Conservation (phyloP, 2,113 vertebrate species). For the Tetraodon nigroviridis region DNA sequence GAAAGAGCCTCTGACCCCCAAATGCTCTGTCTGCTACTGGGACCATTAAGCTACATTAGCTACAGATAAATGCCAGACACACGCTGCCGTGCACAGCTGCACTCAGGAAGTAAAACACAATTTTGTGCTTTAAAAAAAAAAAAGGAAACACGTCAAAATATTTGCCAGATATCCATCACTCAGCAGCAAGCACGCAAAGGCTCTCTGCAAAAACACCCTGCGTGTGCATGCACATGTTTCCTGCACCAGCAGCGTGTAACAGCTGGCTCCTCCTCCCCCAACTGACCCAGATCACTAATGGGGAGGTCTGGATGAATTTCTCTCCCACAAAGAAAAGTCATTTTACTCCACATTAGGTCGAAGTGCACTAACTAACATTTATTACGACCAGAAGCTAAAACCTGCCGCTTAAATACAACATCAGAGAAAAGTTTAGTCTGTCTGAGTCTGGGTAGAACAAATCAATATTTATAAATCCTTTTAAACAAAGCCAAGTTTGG, state of each 20-base stretch:
- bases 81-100: neutral
- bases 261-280: constrained; percentile 52
- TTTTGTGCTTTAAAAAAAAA: constrained; percentile 19
- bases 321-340: neutral
- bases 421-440: too few species aligned
- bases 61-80: constrained; percentile 10
- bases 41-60: constrained; percentile 29
- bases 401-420: too few species aligned
- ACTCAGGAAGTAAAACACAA: constrained; percentile 30
- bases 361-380: too few species aligned
- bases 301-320: neutral
- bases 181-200: constrained; percentile 11
- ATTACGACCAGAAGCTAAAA: too few species aligned
- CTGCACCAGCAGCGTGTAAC: constrained; percentile 35
- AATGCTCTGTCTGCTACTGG: constrained; percentile 14
- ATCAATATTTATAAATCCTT: too few species aligned
- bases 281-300: constrained; percentile 59
- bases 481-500: too few species aligned
- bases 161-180: constrained; percentile 8
- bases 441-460: too few species aligned
- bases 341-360: neutral
- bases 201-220: neutral
- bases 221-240: constrained; percentile 4
- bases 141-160: constrained; percentile 26
- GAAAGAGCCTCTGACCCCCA: constrained; percentile 1